Base-by-base conservation (phyloP, 2,888 invertebrate species). In the Arctia plantaginis region DNA sequence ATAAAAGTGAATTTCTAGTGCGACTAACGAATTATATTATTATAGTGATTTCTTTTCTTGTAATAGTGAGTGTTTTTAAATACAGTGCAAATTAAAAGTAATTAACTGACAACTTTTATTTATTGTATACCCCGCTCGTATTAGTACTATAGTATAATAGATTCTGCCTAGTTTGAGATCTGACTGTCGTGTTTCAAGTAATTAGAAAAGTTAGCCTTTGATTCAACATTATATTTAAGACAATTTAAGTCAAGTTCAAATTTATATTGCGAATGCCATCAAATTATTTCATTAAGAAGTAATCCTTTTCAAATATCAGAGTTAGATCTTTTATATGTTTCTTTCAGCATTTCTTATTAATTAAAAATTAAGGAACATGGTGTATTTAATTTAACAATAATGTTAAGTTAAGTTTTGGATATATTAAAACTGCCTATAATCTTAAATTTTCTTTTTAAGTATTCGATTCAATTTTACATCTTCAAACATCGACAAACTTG, bases 401-500 rank as follows among this genome's bases (percentile, higher is more conserved):
- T 66, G 12, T 39, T 39, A 67, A 47, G 18, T 47, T 51, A 23
- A 47, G 27, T 74, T 55, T 30, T 39, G 15, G 59, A 59, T 74
- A 13, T 66, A 62, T 74, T 77, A 72, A 77, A 74, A 74, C 73
- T 72, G 71, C 69, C 23, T 72, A 68, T 35, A 71, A 76, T 71
- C 64, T 72, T 77, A 59, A 64, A 59, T 68, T 74, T 77, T 73
- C 72, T 71, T 69, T 78, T 77, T 68, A 70, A 69, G 73, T 72
- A 78, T 73, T 75, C 67, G 72, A 65, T 41, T 44, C 51, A 71
- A 69, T 27, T 83, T 85, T 77, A 75, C 85, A 80, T 83, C 10
- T n/a, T 55, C n/a, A 83, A 85, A 83, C 76, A 80, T 77, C 72
- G 73, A 30, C 65, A 75, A 83, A 77, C 79, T 83, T 76, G 35